phyloP scores from a whole-genome alignment of 2,888 invertebrate genomes.

The Apoderus coryli region DNA sequence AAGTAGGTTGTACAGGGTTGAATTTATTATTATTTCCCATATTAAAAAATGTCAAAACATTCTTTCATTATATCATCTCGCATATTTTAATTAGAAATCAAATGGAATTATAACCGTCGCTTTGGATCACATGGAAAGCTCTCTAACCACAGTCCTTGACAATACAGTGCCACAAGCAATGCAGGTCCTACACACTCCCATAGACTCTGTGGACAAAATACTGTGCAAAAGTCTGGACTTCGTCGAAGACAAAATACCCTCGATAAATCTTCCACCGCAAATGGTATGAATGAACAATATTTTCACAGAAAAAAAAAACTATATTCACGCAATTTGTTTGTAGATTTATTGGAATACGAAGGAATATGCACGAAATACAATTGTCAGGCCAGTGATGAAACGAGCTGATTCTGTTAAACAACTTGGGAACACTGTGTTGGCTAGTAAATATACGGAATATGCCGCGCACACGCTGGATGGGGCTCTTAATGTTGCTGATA shows the following conservation, averaged over 20 bases:
- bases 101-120: too few species aligned
- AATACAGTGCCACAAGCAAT: slow-evolving; percentile 62
- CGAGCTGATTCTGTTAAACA: slow-evolving; percentile 74
- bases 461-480: slow-evolving; percentile 63
- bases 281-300: too few species aligned
- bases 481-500: slow-evolving; percentile 62
- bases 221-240: slow-evolving; percentile 73
- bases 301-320: too few species aligned
- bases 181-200: slow-evolving; percentile 54
- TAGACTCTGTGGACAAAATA: slow-evolving; percentile 56
- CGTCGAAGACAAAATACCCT: slow-evolving; percentile 71
- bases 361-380: slow-evolving; percentile 47
- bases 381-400: slow-evolving; percentile 54
- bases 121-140: slow-evolving; percentile 57
- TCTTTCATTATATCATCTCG: too few species aligned
- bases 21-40: too few species aligned
- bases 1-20: too few species aligned
- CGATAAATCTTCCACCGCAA: slow-evolving; percentile 71
- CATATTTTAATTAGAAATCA: too few species aligned
- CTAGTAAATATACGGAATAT: slow-evolving; percentile 55
- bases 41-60: too few species aligned
- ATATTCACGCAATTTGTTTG: slow-evolving; percentile 15
- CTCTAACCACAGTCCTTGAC: slow-evolving; percentile 56
- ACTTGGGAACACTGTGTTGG: slow-evolving; percentile 52
- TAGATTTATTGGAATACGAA: slow-evolving; percentile 72